Evolutionary conservation across 2,888 invertebrate genomes (phyloP).

Genomic region (Harpagoxenus sublaevis): DNA sequence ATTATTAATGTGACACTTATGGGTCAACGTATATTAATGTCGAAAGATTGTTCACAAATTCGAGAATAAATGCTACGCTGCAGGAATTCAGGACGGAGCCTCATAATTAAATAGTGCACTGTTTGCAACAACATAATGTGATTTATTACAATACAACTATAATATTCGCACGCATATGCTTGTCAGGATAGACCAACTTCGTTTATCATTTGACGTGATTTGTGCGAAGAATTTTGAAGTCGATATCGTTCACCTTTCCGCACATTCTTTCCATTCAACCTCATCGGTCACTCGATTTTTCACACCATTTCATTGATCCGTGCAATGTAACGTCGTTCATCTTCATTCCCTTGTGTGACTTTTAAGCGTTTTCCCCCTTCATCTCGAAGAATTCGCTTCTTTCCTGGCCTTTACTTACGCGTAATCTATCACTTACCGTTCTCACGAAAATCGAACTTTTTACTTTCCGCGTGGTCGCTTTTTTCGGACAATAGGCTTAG

Average conservation of each 20-base stretch:
- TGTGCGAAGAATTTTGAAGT: conserved; percentile 12
- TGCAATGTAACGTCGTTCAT: conserved; percentile 43
- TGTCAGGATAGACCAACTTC: not conserved
- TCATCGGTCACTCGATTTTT: conserved; percentile 50
- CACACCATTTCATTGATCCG: conserved; percentile 46
- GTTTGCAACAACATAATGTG: not conserved
- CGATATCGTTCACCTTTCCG: conserved; percentile 21
- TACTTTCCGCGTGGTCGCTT: conserved; percentile 11
- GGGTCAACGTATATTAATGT: conserved; percentile 17
- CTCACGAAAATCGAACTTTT: conserved; percentile 29
- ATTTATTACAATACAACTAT: not conserved
- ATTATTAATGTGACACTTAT: conserved; percentile 37
- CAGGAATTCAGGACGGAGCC: not conserved
- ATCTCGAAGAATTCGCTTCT: conserved; percentile 14
- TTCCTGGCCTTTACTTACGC: conserved; percentile 24
- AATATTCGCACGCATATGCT: not conserved
- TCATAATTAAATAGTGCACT: conserved; percentile 1
- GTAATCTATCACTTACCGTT: conserved; percentile 49
- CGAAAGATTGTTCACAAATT: conserved; percentile 24
- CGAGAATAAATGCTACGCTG: conserved; percentile 2
- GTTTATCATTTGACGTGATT: conserved; percentile 33
- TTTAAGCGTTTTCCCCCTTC: conserved; percentile 25
- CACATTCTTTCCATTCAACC: conserved; percentile 27
- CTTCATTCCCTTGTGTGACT: conserved; percentile 49
- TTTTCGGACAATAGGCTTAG: not conserved